Evolutionary conservation across 2,113 vertebrate genomes (phyloP).

Genomic region (Plecotus auritus): DNA sequence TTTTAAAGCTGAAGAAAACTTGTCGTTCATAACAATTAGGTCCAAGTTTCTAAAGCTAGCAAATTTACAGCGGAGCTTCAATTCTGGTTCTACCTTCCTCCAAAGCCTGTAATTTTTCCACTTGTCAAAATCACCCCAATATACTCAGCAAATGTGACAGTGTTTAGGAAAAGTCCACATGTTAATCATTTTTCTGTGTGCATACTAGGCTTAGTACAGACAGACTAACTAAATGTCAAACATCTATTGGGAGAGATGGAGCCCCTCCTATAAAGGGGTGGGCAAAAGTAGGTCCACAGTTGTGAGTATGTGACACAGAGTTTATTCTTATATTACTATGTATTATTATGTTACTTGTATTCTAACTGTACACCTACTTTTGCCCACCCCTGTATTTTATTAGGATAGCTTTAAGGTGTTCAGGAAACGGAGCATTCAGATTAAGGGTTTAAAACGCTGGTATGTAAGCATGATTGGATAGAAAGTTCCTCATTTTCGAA

Average conservation of each 20-base stretch:
- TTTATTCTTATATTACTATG: too few species aligned
- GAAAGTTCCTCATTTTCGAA: not conserved
- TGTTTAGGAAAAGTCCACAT: not conserved
- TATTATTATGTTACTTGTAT: too few species aligned
- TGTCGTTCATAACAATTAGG: not conserved
- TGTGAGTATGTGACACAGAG: too few species aligned
- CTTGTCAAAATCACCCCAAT: not conserved
- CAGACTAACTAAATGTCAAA: not conserved
- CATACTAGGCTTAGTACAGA: not conserved
- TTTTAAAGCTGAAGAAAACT: not conserved
- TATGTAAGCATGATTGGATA: not conserved
- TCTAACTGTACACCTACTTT: too few species aligned
- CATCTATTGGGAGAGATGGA: not conserved
- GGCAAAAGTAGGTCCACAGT: too few species aligned
- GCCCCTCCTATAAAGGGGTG: not conserved
- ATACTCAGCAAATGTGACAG: not conserved
- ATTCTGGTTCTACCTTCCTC: not conserved
- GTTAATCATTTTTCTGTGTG: not conserved
- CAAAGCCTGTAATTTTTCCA: not conserved
- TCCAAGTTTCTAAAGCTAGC: not conserved
- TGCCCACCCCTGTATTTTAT: not conserved
- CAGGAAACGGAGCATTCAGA: not conserved
- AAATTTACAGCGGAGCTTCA: not conserved
- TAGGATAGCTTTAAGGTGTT: not conserved
- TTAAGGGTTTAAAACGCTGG: not conserved